Conservation (phyloP, 2,888 invertebrate genomes). For the Xiphydria camelus region DNA sequence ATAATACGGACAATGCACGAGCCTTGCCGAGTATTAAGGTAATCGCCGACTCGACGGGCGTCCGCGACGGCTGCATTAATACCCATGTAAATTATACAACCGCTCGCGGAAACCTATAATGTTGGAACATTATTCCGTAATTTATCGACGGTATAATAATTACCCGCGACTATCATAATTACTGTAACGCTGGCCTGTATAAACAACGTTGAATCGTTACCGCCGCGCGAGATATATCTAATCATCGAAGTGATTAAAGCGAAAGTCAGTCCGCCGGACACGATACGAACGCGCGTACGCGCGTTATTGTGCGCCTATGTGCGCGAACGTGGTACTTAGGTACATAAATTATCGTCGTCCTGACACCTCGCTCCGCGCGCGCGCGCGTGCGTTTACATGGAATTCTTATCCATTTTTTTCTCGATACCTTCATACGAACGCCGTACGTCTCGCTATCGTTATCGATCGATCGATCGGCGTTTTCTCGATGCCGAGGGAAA, state of each 20-base stretch:
- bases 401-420: constrained; percentile 14
- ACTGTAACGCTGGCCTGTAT: constrained; percentile 36
- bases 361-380: constrained; percentile 26
- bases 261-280: constrained; percentile 23
- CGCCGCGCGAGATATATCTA: constrained; percentile 22
- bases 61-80: constrained; percentile 32
- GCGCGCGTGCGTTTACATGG: too few relatives aligned
- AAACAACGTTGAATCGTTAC: constrained; percentile 26
- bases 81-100: constrained; percentile 33
- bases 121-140: constrained; percentile 34
- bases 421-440: constrained; percentile 3
- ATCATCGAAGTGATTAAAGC: constrained; percentile 27
- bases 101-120: constrained; percentile 30
- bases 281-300: constrained; percentile 6
- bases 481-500: background rate
- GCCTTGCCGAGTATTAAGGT: constrained; percentile 26
- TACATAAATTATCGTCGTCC: constrained; percentile 23
- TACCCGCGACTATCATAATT: constrained; percentile 34
- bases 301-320: too few relatives aligned
- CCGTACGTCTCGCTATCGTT: background rate
- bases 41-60: constrained; percentile 28
- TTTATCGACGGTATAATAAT: constrained; percentile 38
- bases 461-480: background rate
- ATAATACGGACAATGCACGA: constrained; percentile 27
- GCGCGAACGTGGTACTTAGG: constrained; percentile 19